Evolutionary conservation across 2,113 vertebrate species (phyloP).

Genomic region (Macrotis lagotis): DNA sequence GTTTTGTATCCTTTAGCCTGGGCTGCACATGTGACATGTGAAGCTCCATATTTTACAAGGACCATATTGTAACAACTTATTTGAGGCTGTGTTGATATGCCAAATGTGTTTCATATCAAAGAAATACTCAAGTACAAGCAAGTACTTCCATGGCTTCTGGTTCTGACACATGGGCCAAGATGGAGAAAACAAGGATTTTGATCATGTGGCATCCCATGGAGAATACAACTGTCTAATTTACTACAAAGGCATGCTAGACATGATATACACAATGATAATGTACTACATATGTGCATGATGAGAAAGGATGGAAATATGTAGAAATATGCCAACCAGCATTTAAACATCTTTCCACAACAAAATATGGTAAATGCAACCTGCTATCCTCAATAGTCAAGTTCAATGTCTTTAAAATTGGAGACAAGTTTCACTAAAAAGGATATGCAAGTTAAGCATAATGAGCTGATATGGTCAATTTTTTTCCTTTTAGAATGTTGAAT

Average conservation of each 20-base stretch:
- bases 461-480: neutral
- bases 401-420: neutral
- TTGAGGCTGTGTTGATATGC: neutral
- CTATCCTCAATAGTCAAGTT: neutral
- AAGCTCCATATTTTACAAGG: neutral
- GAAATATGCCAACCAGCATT: neutral
- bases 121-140: neutral
- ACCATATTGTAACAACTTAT: neutral
- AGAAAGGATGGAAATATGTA: neutral
- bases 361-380: neutral
- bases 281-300: neutral
- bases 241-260: neutral
- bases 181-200: slow-evolving; percentile 16
- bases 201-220: neutral
- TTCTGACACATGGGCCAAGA: neutral
- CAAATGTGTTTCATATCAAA: slow-evolving; percentile 9
- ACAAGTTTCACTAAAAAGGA: neutral
- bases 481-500: neutral
- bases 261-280: neutral
- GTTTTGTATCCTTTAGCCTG: neutral
- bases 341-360: neutral
- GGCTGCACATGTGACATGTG: neutral
- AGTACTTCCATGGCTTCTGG: neutral
- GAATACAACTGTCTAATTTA: neutral
- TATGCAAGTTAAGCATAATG: neutral